phyloP scores from a whole-genome alignment of 1,140 invertebrate species.

The Cryptotermes secundus region DNA sequence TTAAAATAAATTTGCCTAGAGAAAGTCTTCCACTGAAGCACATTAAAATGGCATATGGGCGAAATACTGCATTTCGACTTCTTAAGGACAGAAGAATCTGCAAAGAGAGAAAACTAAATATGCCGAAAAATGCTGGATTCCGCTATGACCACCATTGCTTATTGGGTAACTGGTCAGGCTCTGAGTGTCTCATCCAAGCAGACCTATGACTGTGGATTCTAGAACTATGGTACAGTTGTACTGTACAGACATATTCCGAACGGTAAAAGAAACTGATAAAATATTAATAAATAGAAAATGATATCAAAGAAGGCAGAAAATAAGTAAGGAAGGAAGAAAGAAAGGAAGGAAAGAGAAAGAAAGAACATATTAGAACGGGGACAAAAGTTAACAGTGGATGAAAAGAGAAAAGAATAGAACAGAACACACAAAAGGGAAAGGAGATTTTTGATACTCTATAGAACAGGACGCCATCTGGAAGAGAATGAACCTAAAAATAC shows the following conservation, averaged over 20 bases:
- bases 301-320: too few species aligned
- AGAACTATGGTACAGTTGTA: background rate
- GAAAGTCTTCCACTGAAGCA: background rate
- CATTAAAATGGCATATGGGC: background rate
- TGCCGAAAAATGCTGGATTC: background rate
- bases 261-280: too few species aligned
- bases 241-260: too few species aligned
- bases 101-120: background rate
- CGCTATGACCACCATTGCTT: background rate
- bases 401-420: too few species aligned
- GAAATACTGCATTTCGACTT: background rate
- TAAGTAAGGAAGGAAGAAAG: too few species aligned
- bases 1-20: background rate
- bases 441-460: too few species aligned
- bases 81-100: background rate
- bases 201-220: background rate
- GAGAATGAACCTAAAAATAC: too few species aligned
- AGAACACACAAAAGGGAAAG: too few species aligned
- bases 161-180: too few species aligned
- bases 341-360: background rate
- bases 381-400: too few species aligned
- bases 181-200: background rate
- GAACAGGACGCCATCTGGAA: too few species aligned
- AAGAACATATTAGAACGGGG: background rate
- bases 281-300: too few species aligned